Evolutionary conservation across 2,888 invertebrate species (phyloP).

Genomic region (Rotaria sp.): DNA sequence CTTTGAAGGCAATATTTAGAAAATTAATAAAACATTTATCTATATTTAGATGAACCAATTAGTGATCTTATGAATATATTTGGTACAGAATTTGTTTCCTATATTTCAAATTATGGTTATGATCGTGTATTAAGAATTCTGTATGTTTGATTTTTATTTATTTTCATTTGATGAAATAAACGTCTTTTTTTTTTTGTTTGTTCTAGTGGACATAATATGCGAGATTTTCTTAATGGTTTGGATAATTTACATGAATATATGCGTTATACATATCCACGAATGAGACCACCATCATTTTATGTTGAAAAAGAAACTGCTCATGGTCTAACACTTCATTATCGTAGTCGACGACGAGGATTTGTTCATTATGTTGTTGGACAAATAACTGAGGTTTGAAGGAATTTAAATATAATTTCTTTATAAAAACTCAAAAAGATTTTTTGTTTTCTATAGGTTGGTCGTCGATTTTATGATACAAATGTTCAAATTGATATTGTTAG

Average conservation of each 20-base stretch:
- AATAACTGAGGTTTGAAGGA: slow-evolving; percentile 67
- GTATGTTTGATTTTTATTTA: not conserved
- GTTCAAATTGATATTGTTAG: slow-evolving; percentile 80
- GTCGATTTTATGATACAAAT: slow-evolving; percentile 87
- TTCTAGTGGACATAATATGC: slow-evolving; percentile 71
- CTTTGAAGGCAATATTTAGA: no score
- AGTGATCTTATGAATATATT: slow-evolving; percentile 84
- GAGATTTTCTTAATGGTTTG: slow-evolving; percentile 84
- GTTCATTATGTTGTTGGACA: slow-evolving; percentile 94
- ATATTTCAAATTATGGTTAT: slow-evolving; percentile 87
- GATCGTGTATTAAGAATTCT: slow-evolving; percentile 60
- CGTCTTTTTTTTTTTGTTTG: not conserved
- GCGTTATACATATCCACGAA: slow-evolving; percentile 83
- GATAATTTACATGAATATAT: slow-evolving; percentile 95
- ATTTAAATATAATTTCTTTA: not conserved
- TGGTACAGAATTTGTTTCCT: slow-evolving; percentile 85
- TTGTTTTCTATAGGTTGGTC: slow-evolving; percentile 65
- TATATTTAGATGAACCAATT: slow-evolving; percentile 67
- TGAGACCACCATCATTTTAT: slow-evolving; percentile 86
- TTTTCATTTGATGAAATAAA: not conserved
- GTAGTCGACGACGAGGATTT: slow-evolving; percentile 80
- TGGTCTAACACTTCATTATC: slow-evolving; percentile 75
- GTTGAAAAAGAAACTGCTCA: slow-evolving; percentile 87
- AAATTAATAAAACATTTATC: no score
- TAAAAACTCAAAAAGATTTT: no score